Conservation (phyloP, 2,113 vertebrate species). For the Apteryx owenii region DNA sequence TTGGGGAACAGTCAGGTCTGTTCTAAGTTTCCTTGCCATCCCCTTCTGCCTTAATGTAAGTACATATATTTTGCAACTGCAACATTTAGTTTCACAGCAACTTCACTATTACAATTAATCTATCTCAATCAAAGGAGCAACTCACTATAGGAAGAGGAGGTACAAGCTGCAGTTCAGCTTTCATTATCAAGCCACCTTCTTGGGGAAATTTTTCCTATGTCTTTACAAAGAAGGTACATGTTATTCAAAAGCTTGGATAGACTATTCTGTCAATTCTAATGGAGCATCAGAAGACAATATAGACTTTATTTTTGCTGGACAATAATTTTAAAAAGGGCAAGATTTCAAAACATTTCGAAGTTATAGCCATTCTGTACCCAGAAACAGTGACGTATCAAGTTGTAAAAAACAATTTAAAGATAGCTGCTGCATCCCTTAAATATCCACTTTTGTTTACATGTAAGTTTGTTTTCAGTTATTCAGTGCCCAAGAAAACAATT, state of each 20-base stretch:
- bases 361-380: neutral
- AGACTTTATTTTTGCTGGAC: neutral
- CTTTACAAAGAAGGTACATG: neutral
- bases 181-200: neutral
- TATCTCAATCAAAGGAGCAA: neutral
- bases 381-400: neutral
- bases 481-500: neutral
- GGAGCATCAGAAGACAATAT: neutral
- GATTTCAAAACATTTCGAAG: neutral
- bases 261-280: neutral
- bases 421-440: neutral
- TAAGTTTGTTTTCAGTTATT: neutral
- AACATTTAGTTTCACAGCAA: neutral
- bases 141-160: neutral
- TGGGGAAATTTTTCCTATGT: neutral
- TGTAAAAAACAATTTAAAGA: neutral
- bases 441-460: neutral
- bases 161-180: neutral
- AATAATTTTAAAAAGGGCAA: neutral
- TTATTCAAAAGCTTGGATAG: neutral
- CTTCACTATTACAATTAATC: neutral
- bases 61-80: constrained; percentile 8
- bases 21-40: neutral
- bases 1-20: constrained; percentile 1
- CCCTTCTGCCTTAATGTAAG: neutral